Evolutionary conservation across 2,113 vertebrate genomes (phyloP), one percentile per base, ranked within the genome.

Genomic region (Lepisosteus osseus): DNA sequence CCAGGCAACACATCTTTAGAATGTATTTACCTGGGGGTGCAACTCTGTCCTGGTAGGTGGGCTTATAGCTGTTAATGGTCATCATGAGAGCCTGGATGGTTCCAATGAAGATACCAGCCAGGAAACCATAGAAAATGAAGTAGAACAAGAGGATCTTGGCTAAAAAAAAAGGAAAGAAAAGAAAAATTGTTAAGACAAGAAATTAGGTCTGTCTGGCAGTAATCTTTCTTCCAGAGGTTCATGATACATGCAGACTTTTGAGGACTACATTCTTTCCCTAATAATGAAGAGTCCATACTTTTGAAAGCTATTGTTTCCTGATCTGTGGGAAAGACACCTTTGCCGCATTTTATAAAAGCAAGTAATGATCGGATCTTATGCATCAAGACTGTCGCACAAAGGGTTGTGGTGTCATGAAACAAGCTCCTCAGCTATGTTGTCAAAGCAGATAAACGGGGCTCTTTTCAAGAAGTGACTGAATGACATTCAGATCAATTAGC

Each of bases 141-240:
- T 99, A 99, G 92, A 99, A 99, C 73, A 94, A 77, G 41, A 97
- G 82, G 90, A 99, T 99, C 90, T 99, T 99, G 84, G 95, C 97
- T 99, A 83, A 6, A 68, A 76, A 76, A 54, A 66, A 44, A 67
- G 57, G 67, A 73, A 15, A 65, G 7, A 0, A 61, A 72, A 42
- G 62, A 29, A 29, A 29, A 29, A 12, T 61, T 61, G 41, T 29
- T 65, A 15, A 29, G 29, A 29, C 29, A 29, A 29, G 29, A 29
- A 29, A 1, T 29, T 29, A 29, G 29, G 29, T 29, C 8, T 41
- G 4, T 41, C 29, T 29, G 15, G 17, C 61, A 41, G 61, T 7
- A 9, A 13, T 65, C 40, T 65, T 65, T 15, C 40, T 13, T 42
- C 29, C 29, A 29, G 29, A 29, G 29, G 29, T 29, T 29, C 5